Conservation (phyloP, 1,140 invertebrate genomes). For the Rhyacophila brunnea region DNA sequence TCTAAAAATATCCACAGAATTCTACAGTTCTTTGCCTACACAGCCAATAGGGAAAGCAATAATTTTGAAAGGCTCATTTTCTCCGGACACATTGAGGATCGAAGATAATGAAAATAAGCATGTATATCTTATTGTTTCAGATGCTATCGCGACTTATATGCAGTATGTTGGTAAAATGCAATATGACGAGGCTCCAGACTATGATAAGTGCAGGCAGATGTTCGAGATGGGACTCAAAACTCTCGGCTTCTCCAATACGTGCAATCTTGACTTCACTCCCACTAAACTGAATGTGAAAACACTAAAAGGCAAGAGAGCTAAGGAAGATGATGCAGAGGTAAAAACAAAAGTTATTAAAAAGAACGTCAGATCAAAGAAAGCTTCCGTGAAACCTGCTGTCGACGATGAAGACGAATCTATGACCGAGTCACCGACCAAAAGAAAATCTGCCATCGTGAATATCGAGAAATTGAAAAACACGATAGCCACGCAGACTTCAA, state of each 20-base stretch:
- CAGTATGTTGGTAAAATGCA: conserved; percentile 68
- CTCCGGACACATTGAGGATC: too few relatives aligned
- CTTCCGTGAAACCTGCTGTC: not conserved
- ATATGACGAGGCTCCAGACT: conserved; percentile 73
- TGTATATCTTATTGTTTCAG: conserved; percentile 48
- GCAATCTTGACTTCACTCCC: conserved; percentile 30
- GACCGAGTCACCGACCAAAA: not conserved
- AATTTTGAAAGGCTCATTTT: too few relatives aligned
- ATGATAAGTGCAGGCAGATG: conserved; percentile 65
- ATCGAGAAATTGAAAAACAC: conserved; percentile 5
- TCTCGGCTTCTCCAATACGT: conserved; percentile 34
- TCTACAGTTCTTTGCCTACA: too few relatives aligned
- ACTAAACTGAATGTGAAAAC: conserved; percentile 17
- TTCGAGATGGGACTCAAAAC: conserved; percentile 60
- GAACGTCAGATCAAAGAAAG: not conserved
- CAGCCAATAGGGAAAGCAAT: too few relatives aligned
- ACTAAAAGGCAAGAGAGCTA: conserved; percentile 12
- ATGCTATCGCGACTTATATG: conserved; percentile 64
- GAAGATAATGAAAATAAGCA: not conserved
- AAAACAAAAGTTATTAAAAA: conserved; percentile 17
- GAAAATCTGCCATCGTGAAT: too few relatives aligned
- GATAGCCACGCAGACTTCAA: conserved; percentile 23
- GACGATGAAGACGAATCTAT: not conserved
- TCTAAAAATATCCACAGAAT: too few relatives aligned
- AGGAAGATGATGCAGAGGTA: conserved; percentile 1